Conservation (phyloP, 2,113 vertebrate species). For the Podarcis cretensis region DNA sequence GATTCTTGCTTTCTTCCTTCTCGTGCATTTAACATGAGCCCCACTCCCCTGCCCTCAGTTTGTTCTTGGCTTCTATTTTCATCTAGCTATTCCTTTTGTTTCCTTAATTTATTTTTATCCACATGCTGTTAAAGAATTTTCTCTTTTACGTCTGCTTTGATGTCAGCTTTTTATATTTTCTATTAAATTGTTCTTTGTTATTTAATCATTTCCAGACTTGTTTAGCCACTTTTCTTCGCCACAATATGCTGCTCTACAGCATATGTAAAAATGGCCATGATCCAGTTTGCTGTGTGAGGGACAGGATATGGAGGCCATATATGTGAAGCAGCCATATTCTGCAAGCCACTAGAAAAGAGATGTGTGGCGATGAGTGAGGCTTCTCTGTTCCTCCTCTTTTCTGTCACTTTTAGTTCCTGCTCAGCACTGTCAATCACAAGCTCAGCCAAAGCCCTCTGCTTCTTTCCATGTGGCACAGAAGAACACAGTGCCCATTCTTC, state of each 20-base stretch:
- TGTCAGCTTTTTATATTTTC: background rate
- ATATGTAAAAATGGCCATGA: background rate
- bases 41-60: background rate
- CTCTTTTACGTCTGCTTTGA: background rate
- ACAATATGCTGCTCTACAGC: background rate
- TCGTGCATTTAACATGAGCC: too few species aligned
- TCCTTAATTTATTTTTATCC: background rate
- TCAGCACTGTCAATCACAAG: background rate
- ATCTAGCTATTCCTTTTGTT: background rate
- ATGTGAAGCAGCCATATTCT: background rate
- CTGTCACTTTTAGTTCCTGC: background rate
- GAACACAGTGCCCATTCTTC: background rate
- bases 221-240: background rate
- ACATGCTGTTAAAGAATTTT: background rate
- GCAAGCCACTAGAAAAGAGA: background rate
- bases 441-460: background rate
- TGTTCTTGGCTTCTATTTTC: background rate
- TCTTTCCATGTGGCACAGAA: background rate
- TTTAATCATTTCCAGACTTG: background rate
- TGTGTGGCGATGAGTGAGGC: background rate
- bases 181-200: background rate
- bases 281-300: background rate
- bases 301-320: background rate
- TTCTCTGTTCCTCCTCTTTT: background rate
- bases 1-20: background rate